Percentiles rank a stretch among this genome's conserved stretches.
Evolutionary conservation across 2,888 invertebrate species (phyloP).

Genomic region (Lordiphosa fenestrarum): DNA sequence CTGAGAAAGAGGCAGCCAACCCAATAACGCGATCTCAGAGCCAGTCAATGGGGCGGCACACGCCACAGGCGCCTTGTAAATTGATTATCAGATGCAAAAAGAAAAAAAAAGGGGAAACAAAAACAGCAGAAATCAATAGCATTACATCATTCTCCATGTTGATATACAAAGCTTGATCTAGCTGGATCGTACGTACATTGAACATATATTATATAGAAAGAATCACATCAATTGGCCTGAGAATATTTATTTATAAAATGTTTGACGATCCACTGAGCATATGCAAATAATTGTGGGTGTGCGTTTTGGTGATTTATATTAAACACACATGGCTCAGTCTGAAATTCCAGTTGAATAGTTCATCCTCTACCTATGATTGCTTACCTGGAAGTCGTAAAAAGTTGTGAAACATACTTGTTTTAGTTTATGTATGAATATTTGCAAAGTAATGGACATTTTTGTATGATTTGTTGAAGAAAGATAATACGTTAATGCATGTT

Average conservation of each 20-base stretch:
- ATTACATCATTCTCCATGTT: conserved; percentile 26
- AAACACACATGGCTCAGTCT: not conserved
- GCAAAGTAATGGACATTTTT: too few relatives aligned
- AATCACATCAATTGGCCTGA: too few relatives aligned
- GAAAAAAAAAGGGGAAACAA: not conserved
- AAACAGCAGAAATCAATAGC: conserved; percentile 18
- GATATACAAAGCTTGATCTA: not conserved
- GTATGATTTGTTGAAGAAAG: too few relatives aligned
- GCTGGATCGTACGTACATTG: not conserved
- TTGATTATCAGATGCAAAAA: conserved; percentile 39
- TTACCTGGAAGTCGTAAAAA: too few relatives aligned
- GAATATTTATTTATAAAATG: conserved; percentile 6
- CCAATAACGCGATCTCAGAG: conserved; percentile 8
- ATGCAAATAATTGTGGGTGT: conserved; percentile 23
- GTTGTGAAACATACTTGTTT: too few relatives aligned
- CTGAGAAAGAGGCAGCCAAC: conserved; percentile 34
- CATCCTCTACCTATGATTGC: too few relatives aligned
- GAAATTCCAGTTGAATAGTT: too few relatives aligned
- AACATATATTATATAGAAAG: not conserved
- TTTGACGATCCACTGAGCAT: conserved; percentile 4
- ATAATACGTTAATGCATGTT: too few relatives aligned
- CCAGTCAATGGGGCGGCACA: conserved; percentile 32
- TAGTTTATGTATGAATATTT: too few relatives aligned
- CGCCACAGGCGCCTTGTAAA: conserved; percentile 45
- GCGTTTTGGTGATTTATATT: conserved; percentile 1